Evolutionary conservation across 1,140 invertebrate genomes (phyloP), one percentile per base, ranked within the genome.

Genomic region (Druon quercuslanigerum): DNA sequence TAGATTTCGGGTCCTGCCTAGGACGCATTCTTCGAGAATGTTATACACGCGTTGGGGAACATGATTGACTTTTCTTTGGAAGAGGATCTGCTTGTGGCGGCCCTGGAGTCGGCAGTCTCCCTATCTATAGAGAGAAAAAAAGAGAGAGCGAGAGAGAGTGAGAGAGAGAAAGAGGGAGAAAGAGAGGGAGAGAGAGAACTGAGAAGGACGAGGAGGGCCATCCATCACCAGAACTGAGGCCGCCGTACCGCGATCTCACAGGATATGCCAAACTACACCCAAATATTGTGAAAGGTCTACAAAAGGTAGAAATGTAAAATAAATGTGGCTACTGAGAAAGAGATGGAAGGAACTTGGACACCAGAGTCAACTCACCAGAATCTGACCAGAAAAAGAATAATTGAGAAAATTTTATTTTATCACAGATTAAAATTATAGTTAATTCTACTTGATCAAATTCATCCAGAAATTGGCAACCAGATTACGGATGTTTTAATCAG

Each of bases 281-380:
- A 92, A 92, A 91, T 92, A 92, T 92, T 92, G 90, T 92, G 91
- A 92, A 92, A 92, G 90, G 89, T 91, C 90, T 86, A 91, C 90
- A 91, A 91, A 91, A 91, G 90, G 89, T 88, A 90, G 86, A 89
- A 89, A 90, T 90, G 88, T 88, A 86, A 89, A 90, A 90, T 90
- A 89, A 90, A 90, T 91, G 89, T 88, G 80, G 83, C 75, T 72
- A 78, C 73, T 57, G 60, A 71, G 72, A 71, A 77, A 82, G 75
- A 81, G 79, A 74, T 11, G n/a, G 72, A 20, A 46, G 71, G 80
- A 78, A 76, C 11, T 75, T 81, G 82, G 77, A 79, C 79, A 79
- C 75, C 77, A 77, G 77, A 75, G 75, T 77, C 76, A 75, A 77
- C 77, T 25, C 3, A 33, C 33, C 20, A 33, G 8, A 19, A 17